Evolutionary conservation across 2,113 vertebrate genomes (phyloP), one percentile per base, ranked within the genome.

Genomic region (Stegastes partitus): DNA sequence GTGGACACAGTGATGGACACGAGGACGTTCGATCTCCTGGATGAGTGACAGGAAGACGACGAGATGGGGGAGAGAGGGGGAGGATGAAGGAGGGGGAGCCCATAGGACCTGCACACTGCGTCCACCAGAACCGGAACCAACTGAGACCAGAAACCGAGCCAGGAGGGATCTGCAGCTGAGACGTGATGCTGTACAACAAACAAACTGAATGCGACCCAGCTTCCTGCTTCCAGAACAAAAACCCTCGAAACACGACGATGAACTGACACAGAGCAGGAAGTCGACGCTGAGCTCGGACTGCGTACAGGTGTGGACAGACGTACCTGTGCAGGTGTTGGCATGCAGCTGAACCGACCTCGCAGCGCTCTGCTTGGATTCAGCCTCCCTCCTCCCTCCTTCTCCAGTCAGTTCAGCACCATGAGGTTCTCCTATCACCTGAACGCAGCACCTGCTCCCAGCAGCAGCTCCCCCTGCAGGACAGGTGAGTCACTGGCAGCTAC

Each of bases 381-480:
- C 61, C 76, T 76, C 11, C 63, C 71, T 18, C 57, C 70, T 28
- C 81, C 65, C 10, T 92, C 92, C 67, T 94, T 90, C 89, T 94
- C 93, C 85, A 92, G 80, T 49, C 93, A 92, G 74, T 94, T 93
- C 86, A 87, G 92, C 71, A 87, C 92, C 69, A 93, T 93, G 92
- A 92, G 93, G 76, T 95, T 95, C 81, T 94, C 93, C 49, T 94
- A 93, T 72, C 94, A 95, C 74, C 92, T 95, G 69, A 86, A 79
- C 68, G 14, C 83, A 8, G 45, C 81, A 2, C n/a, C 76, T 14
- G 74, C 53, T 1, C 44, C 39, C 4, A 57, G 9, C 22, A 23
- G 54, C 71, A 72, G 88, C 88, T 28, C 87, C 76, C 22, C 88
- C 77, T 45, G 66, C 78, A 84, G 90, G 81, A 91, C 83, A 92